Conservation (phyloP, 2,888 invertebrate genomes). For the Allacma fusca region DNA sequence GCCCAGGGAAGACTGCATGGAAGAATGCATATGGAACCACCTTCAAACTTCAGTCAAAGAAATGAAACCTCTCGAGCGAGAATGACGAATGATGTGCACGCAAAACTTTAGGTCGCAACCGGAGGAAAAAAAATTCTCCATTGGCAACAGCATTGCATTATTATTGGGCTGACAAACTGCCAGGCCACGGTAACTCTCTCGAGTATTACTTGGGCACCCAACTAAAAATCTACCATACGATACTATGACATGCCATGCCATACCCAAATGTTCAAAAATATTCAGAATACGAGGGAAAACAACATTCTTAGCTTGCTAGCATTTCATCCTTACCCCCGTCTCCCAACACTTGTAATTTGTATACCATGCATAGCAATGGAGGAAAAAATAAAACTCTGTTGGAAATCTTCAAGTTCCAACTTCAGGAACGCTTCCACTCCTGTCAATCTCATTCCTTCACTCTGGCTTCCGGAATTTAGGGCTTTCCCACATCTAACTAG, state of each 20-base stretch:
- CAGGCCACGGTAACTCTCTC: conserved; percentile 22
- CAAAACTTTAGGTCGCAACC: conserved; percentile 46
- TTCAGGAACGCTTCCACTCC: too few relatives aligned
- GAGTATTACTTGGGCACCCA: conserved; percentile 18
- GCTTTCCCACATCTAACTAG: too few relatives aligned
- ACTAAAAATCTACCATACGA: conserved; percentile 10
- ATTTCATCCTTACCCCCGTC: too few relatives aligned
- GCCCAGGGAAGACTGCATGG: too few relatives aligned
- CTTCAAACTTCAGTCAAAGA: conserved; percentile 52
- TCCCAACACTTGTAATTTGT: too few relatives aligned
- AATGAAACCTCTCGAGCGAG: conserved; percentile 51
- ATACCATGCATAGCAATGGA: too few relatives aligned
- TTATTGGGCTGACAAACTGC: conserved; percentile 33
- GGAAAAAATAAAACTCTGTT: not conserved
- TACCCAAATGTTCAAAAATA: conserved; percentile 11
- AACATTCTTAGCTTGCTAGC: conserved; percentile 14
- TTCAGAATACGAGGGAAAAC: conserved; percentile 9
- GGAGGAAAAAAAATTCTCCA: conserved; percentile 38
- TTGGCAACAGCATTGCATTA: conserved; percentile 29
- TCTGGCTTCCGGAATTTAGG: not conserved
- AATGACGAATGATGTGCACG: conserved; percentile 50
- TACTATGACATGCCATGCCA: conserved; percentile 10
- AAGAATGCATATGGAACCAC: conserved; percentile 37
- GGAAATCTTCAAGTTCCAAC: too few relatives aligned
- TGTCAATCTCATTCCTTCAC: not conserved